A percentile compares a stretch with the other conserved stretches of the same genome.
Evolutionary conservation across 2,888 invertebrate genomes (phyloP).

Genomic region (Macrosoma leucophasiata): DNA sequence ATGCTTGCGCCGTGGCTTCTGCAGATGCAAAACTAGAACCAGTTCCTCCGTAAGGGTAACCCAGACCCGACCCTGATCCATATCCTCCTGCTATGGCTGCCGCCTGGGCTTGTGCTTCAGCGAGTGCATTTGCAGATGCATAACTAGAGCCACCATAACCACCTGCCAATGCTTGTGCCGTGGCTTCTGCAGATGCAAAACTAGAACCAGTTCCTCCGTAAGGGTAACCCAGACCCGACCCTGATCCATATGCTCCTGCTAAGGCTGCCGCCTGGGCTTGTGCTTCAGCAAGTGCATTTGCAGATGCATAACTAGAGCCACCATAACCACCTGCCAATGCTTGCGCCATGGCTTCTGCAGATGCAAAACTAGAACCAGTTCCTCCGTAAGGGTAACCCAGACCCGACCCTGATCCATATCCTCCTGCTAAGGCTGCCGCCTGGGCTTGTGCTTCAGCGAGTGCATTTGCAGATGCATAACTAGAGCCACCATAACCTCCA

Average conservation of each 20-base stretch:
- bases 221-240: too few relatives aligned
- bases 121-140: constrained; percentile 8
- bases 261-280: constrained; percentile 17
- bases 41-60: not conserved
- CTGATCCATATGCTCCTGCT: constrained; percentile 6
- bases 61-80: not conserved
- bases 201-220: constrained; percentile 2
- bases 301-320: not conserved
- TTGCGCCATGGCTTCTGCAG: constrained; percentile 15
- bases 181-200: constrained; percentile 6
- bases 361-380: constrained; percentile 7
- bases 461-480: constrained; percentile 4
- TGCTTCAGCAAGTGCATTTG: constrained; percentile 5
- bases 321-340: constrained; percentile 7
- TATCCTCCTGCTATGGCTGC: not conserved
- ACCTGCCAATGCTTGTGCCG: constrained; percentile 3
- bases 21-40: constrained; percentile 3
- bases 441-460: constrained; percentile 17
- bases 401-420: constrained; percentile 1
- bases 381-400: too few relatives aligned
- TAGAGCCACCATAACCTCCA: not conserved
- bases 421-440: constrained; percentile 1
- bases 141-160: not conserved
- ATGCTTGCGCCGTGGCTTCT: constrained; percentile 10
- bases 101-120: constrained; percentile 16